Percentiles rank a stretch among this genome's conserved stretches.
Evolutionary conservation across 2,797 vertebrate species (phyloP).

Genomic region (Lophotriccus pileatus): DNA sequence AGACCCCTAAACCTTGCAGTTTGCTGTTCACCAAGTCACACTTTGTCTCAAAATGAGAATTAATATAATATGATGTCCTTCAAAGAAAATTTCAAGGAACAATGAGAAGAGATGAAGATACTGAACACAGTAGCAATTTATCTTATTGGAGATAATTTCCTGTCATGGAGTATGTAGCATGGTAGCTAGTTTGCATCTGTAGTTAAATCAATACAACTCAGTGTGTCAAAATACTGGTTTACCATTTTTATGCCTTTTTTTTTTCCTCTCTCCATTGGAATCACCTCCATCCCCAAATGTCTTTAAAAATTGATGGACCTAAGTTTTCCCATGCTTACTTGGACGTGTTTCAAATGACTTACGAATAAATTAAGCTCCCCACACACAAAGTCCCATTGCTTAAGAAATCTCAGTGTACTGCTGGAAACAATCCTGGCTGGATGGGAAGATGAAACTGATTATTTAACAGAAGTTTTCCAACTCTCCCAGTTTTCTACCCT

Average conservation of each 20-base stretch:
- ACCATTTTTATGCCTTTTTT: not conserved
- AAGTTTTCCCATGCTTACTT: slow-evolving; percentile 10
- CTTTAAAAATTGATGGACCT: not conserved
- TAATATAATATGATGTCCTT: not conserved
- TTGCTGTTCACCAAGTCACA: not conserved
- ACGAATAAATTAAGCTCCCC: slow-evolving; percentile 16
- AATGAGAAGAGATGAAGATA: not conserved
- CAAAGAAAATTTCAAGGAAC: not conserved
- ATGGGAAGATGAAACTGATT: slow-evolving; percentile 34
- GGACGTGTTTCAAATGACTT: not conserved
- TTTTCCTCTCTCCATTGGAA: not conserved
- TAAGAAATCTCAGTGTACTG: slow-evolving; percentile 20
- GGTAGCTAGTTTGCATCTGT: not conserved
- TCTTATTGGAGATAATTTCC: not conserved
- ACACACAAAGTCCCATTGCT: slow-evolving; percentile 12
- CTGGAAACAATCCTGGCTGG: slow-evolving; percentile 36
- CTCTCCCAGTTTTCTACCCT: slow-evolving; percentile 29
- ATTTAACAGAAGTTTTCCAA: slow-evolving; percentile 49
- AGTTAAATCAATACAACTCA: not conserved
- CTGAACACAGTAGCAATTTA: not conserved
- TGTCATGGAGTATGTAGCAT: not conserved
- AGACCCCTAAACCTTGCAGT: not conserved
- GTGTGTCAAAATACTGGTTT: not conserved
- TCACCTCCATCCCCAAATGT: not conserved
- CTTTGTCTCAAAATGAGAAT: not conserved